Conservation (phyloP, 2,113 vertebrate genomes). For the Epinephelus fuscoguttatus region DNA sequence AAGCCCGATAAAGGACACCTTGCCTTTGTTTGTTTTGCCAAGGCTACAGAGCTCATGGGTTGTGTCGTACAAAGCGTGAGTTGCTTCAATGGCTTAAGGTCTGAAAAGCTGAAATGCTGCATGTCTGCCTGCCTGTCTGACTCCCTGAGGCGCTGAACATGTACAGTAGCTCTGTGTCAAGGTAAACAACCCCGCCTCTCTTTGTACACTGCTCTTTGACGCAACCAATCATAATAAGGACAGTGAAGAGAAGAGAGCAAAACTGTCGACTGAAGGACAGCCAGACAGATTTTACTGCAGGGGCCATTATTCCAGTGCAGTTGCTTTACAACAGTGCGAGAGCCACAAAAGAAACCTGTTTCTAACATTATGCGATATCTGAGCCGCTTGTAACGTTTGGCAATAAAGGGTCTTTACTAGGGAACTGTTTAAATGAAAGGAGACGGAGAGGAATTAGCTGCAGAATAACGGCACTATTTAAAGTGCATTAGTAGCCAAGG, state of each 20-base stretch:
- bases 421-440: slow-evolving; percentile 30
- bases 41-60: slow-evolving; percentile 45
- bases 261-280: slow-evolving; percentile 14
- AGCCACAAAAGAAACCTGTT: slow-evolving; percentile 25
- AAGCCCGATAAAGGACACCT: slow-evolving; percentile 63
- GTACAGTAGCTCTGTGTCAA: slow-evolving; percentile 66
- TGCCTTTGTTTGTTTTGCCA: slow-evolving; percentile 71
- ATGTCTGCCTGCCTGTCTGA: slow-evolving; percentile 36
- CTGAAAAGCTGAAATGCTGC: slow-evolving; percentile 52
- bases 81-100: slow-evolving; percentile 55
- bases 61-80: slow-evolving; percentile 61
- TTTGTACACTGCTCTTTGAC: slow-evolving; percentile 37
- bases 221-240: slow-evolving; percentile 26
- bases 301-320: background rate
- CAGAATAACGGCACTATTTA: slow-evolving; percentile 5
- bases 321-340: background rate
- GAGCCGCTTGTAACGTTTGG: slow-evolving; percentile 31
- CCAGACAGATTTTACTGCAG: slow-evolving; percentile 31
- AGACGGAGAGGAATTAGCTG: slow-evolving; percentile 26
- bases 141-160: slow-evolving; percentile 46
- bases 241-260: slow-evolving; percentile 28
- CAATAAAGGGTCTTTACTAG: slow-evolving; percentile 39
- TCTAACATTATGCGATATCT: slow-evolving; percentile 3
- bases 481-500: slow-evolving; percentile 20
- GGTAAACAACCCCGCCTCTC: slow-evolving; percentile 69